Evolutionary conservation across 2,797 vertebrate species (phyloP).

Genomic region (Xiphophorus birchmanni): DNA sequence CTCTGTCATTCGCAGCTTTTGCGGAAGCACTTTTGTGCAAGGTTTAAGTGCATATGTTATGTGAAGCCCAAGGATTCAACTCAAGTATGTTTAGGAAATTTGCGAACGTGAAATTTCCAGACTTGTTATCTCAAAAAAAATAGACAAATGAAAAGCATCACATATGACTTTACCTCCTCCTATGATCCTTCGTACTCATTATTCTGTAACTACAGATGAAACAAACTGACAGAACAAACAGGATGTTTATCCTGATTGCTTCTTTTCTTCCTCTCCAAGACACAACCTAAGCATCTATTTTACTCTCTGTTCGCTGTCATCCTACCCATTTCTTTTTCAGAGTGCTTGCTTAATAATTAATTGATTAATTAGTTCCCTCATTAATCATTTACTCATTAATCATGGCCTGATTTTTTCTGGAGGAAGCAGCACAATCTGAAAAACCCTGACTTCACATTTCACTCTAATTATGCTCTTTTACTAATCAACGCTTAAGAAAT

Average conservation of each 20-base stretch:
- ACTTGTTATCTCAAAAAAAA: constrained; percentile 27
- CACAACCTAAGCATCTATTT: constrained; percentile 61
- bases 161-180: constrained; percentile 42
- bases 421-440: constrained; percentile 81
- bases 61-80: constrained; percentile 31
- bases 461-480: constrained; percentile 83
- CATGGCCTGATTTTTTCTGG: constrained; percentile 82
- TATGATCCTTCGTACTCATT: constrained; percentile 38
- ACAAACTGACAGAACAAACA: constrained; percentile 73
- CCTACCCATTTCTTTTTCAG: constrained; percentile 73
- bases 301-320: constrained; percentile 66
- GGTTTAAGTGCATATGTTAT: constrained; percentile 23
- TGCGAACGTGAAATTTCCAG: constrained; percentile 46
- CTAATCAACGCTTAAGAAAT: constrained; percentile 85
- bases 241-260: constrained; percentile 61
- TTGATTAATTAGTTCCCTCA: constrained; percentile 86
- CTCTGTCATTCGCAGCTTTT: constrained; percentile 37
- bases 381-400: constrained; percentile 89
- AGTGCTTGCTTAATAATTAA: constrained; percentile 86
- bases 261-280: constrained; percentile 42
- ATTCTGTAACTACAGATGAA: constrained; percentile 58
- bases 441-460: constrained; percentile 84
- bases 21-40: constrained; percentile 7
- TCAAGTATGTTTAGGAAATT: constrained; percentile 7
- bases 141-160: constrained; percentile 42